A percentile compares a stretch with the other conserved stretches of the same genome.
phyloP scores from a whole-genome alignment of 2,888 invertebrate species.

The Erannis defoliaria region DNA sequence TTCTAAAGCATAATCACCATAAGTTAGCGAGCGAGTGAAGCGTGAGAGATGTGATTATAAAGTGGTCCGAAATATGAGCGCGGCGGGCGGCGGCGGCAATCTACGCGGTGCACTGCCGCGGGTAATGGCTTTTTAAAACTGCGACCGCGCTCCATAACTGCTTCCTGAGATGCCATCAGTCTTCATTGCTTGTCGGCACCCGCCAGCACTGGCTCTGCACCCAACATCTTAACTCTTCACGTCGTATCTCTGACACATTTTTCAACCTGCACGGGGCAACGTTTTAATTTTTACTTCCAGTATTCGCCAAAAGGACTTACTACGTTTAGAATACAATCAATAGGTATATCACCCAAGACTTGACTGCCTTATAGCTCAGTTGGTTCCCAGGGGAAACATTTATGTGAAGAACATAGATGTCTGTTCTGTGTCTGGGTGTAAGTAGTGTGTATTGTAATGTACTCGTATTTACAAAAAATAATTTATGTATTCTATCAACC shows the following conservation, averaged over 20 bases:
- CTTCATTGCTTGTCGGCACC: conserved; percentile 87
- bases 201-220: conserved; percentile 65
- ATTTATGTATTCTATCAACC: no score
- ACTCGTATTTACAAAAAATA: no score
- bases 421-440: no score
- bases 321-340: not conserved
- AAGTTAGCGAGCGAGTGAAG: conserved; percentile 85
- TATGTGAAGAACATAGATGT: no score
- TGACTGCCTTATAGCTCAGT: no score
- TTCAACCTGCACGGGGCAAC: conserved; percentile 61
- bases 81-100: conserved; percentile 70
- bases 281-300: conserved; percentile 58
- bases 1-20: conserved; percentile 85
- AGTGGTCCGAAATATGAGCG: conserved; percentile 85
- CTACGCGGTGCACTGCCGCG: conserved; percentile 82
- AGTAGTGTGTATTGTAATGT: no score
- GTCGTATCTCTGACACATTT: conserved; percentile 71
- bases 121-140: conserved; percentile 87
- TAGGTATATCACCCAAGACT: no score
- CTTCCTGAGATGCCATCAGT: conserved; percentile 85
- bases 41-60: conserved; percentile 86
- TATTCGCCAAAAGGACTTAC: not conserved
- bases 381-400: no score
- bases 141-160: conserved; percentile 86
- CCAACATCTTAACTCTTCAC: conserved; percentile 80